phyloP scores from a whole-genome alignment of 2,888 invertebrate genomes.

The Spisula solida region DNA sequence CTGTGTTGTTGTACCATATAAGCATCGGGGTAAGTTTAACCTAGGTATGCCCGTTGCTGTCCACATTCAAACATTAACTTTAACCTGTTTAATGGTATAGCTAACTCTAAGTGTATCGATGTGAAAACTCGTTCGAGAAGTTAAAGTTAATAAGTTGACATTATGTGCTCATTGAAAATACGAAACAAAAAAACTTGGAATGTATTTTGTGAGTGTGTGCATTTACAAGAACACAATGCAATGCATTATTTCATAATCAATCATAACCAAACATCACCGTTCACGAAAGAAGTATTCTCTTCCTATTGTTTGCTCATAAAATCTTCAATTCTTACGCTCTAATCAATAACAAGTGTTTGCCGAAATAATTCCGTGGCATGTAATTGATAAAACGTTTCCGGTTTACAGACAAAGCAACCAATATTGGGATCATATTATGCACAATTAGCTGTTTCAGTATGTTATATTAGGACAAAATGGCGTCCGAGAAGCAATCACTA shows the following conservation, averaged over 20 bases:
- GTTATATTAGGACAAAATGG: slow-evolving; percentile 63
- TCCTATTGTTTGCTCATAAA: slow-evolving; percentile 21
- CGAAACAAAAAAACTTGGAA: background rate
- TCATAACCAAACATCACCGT: background rate
- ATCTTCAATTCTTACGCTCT: slow-evolving; percentile 6
- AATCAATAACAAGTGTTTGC: slow-evolving; percentile 52
- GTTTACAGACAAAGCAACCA: slow-evolving; percentile 51
- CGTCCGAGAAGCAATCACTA: slow-evolving; percentile 61
- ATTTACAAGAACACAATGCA: background rate
- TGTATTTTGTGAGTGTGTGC: background rate
- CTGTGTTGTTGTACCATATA: too few species aligned
- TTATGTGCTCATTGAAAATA: background rate
- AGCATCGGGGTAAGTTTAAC: too few species aligned
- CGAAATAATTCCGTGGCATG: slow-evolving; percentile 56
- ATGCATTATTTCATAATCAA: background rate
- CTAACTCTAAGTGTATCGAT: too few species aligned
- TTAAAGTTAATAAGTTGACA: background rate
- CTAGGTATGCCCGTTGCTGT: too few species aligned
- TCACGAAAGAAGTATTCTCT: background rate
- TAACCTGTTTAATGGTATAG: too few species aligned
- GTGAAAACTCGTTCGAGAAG: too few species aligned
- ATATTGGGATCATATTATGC: slow-evolving; percentile 64
- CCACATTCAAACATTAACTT: too few species aligned
- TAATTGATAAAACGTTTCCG: slow-evolving; percentile 66
- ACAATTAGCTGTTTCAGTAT: slow-evolving; percentile 64